Percentiles rank a stretch among this genome's conserved stretches.
Conservation (phyloP, 1,140 invertebrate genomes). For the Brachionus asplanchnoidis region DNA sequence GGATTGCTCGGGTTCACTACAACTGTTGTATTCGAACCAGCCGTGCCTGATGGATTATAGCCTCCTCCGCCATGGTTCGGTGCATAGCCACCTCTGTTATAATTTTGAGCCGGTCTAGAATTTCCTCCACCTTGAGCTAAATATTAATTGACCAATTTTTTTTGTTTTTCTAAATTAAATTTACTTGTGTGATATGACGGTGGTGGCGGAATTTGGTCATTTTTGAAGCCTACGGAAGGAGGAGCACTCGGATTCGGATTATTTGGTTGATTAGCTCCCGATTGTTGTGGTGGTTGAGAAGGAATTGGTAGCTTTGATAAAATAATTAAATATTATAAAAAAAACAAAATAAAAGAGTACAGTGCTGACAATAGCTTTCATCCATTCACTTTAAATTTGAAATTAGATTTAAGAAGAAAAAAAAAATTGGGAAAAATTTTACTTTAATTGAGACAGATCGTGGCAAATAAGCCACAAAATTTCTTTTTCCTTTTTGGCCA, state of each 20-base stretch:
- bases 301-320: slow-evolving; percentile 4
- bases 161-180: not conserved
- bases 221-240: not conserved
- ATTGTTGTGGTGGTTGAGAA: not conserved
- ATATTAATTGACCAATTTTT: not conserved
- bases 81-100: not conserved
- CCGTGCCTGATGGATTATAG: not conserved
- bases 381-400: slow-evolving; percentile 6
- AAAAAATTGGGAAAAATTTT: not conserved
- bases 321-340: not conserved
- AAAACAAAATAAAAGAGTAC: not conserved
- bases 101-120: not conserved
- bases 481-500: slow-evolving; percentile 36
- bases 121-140: not conserved
- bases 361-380: slow-evolving; percentile 39
- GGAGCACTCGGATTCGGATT: not conserved
- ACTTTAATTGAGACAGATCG: slow-evolving; percentile 39
- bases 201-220: not conserved
- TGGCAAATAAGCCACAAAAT: slow-evolving; percentile 37
- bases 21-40: not conserved
- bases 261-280: not conserved
- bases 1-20: slow-evolving; percentile 29
- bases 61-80: not conserved
- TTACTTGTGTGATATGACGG: slow-evolving; percentile 16
- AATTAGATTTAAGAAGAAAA: not conserved